Conservation (phyloP, 2,888 invertebrate species). For the Cerastoderma edule region DNA sequence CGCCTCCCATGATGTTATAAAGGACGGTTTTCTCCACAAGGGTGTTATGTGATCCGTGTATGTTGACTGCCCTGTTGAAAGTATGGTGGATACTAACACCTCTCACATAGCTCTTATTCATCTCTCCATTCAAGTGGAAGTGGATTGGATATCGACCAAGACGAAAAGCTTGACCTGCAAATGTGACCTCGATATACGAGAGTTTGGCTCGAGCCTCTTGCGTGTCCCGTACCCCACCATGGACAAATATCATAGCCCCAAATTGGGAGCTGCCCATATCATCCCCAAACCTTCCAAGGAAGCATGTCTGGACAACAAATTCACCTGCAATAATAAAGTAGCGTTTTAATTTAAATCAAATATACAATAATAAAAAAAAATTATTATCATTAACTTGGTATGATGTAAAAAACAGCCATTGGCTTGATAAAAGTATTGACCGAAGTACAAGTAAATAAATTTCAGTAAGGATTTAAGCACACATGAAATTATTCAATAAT, state of each 20-base stretch:
- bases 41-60: slow-evolving; percentile 78
- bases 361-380: too few species aligned
- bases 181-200: slow-evolving; percentile 74
- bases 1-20: slow-evolving; percentile 81
- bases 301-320: slow-evolving; percentile 81
- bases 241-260: slow-evolving; percentile 78
- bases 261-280: slow-evolving; percentile 80
- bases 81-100: slow-evolving; percentile 76
- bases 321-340: slow-evolving; percentile 79
- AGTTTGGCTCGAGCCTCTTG: slow-evolving; percentile 64
- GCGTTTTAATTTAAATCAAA: too few species aligned
- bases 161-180: slow-evolving; percentile 81
- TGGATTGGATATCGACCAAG: slow-evolving; percentile 82
- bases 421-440: too few species aligned
- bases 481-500: too few species aligned
- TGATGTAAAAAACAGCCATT: too few species aligned
- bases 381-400: too few species aligned
- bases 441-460: too few species aligned
- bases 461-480: too few species aligned
- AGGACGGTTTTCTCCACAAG: slow-evolving; percentile 73
- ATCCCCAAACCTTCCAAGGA: slow-evolving; percentile 81
- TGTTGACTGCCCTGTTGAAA: slow-evolving; percentile 82
- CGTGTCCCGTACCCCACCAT: slow-evolving; percentile 60
- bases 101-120: slow-evolving; percentile 76
- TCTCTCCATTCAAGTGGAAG: slow-evolving; percentile 80